Percentiles rank a stretch among this genome's conserved stretches.
Conservation (phyloP, 2,888 invertebrate species). For the Aporophyla lueneburgensis region DNA sequence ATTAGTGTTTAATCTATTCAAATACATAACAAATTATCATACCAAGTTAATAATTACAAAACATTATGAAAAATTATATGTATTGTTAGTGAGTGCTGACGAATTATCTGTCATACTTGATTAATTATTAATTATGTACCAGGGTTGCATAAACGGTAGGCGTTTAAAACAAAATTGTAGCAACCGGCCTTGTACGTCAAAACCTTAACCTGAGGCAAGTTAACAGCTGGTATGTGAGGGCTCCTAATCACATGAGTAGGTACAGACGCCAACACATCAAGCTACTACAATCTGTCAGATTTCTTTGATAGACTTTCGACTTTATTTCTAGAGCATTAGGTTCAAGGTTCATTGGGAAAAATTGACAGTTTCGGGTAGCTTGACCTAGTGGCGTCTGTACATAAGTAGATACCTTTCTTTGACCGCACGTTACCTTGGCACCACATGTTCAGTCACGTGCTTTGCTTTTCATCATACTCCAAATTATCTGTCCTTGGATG, state of each 20-base stretch:
- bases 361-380: no score
- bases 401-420: slow-evolving; percentile 38
- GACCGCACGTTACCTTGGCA: slow-evolving; percentile 45
- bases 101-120: slow-evolving; percentile 23
- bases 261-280: no score
- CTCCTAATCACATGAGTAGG: slow-evolving; percentile 18
- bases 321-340: no score
- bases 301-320: no score
- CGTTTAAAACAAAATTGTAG: slow-evolving; percentile 3
- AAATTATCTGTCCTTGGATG: slow-evolving; percentile 43
- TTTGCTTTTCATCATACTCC: slow-evolving; percentile 22
- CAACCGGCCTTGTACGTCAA: slow-evolving; percentile 24
- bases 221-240: slow-evolving; percentile 13
- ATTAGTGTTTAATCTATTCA: not conserved
- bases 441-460: slow-evolving; percentile 32
- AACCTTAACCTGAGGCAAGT: slow-evolving; percentile 22
- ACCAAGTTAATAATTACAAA: not conserved
- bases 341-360: no score
- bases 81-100: not conserved
- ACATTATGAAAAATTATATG: not conserved
- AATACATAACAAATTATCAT: not conserved
- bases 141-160: slow-evolving; percentile 11
- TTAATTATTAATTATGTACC: slow-evolving; percentile 27
- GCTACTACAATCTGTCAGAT: no score
- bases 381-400: no score